Base-by-base conservation (phyloP, 92 coral and sea anemone genomes). In the Desmophyllum pertusum region DNA sequence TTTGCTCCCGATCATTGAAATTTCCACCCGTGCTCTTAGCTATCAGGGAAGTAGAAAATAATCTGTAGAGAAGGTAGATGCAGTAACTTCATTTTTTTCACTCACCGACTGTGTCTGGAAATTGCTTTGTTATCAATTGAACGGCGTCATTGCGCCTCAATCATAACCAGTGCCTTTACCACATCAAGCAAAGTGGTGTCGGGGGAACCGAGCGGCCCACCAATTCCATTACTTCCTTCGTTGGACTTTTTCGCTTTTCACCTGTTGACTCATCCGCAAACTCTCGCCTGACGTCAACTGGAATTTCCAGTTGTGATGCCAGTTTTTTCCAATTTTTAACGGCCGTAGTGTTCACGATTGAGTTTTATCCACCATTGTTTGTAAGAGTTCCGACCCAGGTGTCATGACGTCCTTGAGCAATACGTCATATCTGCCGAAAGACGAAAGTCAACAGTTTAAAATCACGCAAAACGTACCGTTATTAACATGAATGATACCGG, bases 71-170 rank as follows among this genome's bases (percentile, higher is more conserved):
- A n/a, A n/a, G n/a, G 69, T n/a, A 63, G 69, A 63, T 25, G 10
- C 3, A 33, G 74, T 69, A 40, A 45, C 14, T 11, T 3, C 33
- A 23, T 17, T 42, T 23, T 41, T 18, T 55, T 23, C 23, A 39
- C 70, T 77, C 38, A 77, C 81, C 81, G 23, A 77, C 55, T n/a
- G 70, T 57, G 70, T 62, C 52, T 62, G 50, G 50, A 62, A 77
- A 77, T 37, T 57, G 37, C 13, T 17, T n/a, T 27, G 53, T 57
- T 77, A 77, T 77, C 36, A 77, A 59, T 18, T 37, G 52, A 77
- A 59, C 59, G 23, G 81, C 81, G 27, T 77, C 70, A 10, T 36
- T 77, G 23, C 81, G 70, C 39, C n/a, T 77, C 25, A 40, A 77
- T 77, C 51, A 1, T 77, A 52, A 41, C 81, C 55, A 77, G 36